Evolutionary conservation across 2,797 vertebrate genomes (phyloP), one percentile per base, ranked within the genome.

Genomic region (Mico argentatus): DNA sequence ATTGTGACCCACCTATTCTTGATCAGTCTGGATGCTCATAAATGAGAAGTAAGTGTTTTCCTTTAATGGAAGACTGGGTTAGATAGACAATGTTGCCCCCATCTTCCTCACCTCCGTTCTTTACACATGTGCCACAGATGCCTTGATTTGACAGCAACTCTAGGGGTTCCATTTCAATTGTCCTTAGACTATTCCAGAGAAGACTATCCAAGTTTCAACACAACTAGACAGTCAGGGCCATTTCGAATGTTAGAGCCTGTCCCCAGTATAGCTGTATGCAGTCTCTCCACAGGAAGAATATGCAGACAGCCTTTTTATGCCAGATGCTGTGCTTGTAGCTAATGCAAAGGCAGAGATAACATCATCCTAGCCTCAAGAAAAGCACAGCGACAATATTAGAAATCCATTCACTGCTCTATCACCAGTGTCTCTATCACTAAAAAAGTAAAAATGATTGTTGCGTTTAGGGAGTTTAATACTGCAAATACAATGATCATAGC

Each of bases 41-140:
- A 85, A 33, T 80, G 50, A 79, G 52, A 94, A 94, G 20, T 75
- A 15, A 95, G 13, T 41, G 39, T 90, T 92, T 92, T 73, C 52
- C 14, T 57, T 9, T 14, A 48, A 22, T 24, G 24, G 36, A 57
- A 84, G 93, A 80, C 30, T 76, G 14, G 19, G 26, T 77, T 75
- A 80, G 36, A 88, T 70, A 76, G 15, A 41, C 39, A 36, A 81
- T 22, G 17, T 82, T 59, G 2, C 11, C 17, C 24, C 12, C 27
- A 67, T 5, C 33, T 10, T 72, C 6, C 50, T 15, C 24, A 13
- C 79, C 46, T 85, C 48, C 17, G 50, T 20, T 55, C 39, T 48
- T 10, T 55, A 64, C 33, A 55, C 1, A 0, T 14, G 4, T n/a
- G 33, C 27, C 57, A 72, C 33, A 75, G 85, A 92, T 41, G 14